These are phyloP conservation scores for Aphidius colemani DNA, from an alignment of 2,888 invertebrate genomes.

Conservation along the genomic window DNA sequence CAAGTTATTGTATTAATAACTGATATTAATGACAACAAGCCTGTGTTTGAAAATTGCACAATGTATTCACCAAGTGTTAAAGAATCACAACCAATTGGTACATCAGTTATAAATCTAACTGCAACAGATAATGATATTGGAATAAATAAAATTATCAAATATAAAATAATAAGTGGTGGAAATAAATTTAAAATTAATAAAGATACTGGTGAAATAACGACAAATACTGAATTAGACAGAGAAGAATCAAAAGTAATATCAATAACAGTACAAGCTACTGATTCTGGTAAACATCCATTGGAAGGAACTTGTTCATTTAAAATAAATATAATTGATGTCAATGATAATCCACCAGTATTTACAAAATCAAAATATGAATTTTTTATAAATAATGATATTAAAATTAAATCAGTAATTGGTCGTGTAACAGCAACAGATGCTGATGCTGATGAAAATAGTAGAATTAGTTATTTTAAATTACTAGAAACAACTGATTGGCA, in stretches of 20 bases:
- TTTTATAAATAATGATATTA: conserved; percentile 95
- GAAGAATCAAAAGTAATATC: conserved; percentile 96
- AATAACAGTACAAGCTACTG: conserved; percentile 96
- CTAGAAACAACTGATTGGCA: conserved; percentile 85
- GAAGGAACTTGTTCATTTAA: conserved; percentile 99
- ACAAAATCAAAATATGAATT: conserved; percentile 88
- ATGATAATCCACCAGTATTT: conserved; percentile 94
- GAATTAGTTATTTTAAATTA: conserved; percentile 90
- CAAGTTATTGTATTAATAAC: conserved; percentile 96
- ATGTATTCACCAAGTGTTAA: conserved; percentile 93
- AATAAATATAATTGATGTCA: conserved; percentile 96
- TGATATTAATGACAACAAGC: conserved; percentile 96
- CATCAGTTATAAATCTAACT: conserved; percentile 89
- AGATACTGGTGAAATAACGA: conserved; percentile 91
- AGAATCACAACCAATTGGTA: conserved; percentile 92
- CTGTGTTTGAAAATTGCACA: conserved; percentile 91
- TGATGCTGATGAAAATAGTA: conserved; percentile 96
- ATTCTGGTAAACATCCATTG: conserved; percentile 94
- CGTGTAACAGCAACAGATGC: conserved; percentile 95
- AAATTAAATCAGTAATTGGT: conserved; percentile 90
- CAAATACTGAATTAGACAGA: conserved; percentile 74
- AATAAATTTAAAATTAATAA: conserved; percentile 93
- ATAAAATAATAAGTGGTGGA: conserved; percentile 79
- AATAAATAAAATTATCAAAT: conserved; percentile 87
- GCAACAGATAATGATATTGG: conserved; percentile 97